Evolutionary conservation across 2,888 invertebrate species (phyloP).

Genomic region (Chalcis sispes): DNA sequence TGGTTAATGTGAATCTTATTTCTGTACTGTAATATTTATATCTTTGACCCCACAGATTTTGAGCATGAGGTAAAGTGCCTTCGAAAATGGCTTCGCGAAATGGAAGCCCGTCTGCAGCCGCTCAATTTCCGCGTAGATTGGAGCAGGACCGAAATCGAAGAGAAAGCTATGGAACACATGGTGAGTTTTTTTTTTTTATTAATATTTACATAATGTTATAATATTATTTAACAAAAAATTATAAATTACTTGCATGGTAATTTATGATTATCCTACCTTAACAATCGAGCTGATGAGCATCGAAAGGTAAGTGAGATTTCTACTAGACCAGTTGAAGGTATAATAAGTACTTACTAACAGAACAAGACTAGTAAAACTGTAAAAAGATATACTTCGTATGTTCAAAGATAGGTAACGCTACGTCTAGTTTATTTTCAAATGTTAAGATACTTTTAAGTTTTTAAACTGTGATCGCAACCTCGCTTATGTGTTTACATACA

Average conservation of each 20-base stretch:
- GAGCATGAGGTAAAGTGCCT: constrained; percentile 87
- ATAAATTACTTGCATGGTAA: background rate
- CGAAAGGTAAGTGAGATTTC: constrained; percentile 49
- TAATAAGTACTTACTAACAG: background rate
- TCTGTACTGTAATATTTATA: constrained; percentile 60
- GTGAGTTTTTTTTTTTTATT: constrained; percentile 78
- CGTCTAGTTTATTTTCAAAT: no score
- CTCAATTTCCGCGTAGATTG: constrained; percentile 84
- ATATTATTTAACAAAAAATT: background rate
- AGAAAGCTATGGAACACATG: constrained; percentile 89
- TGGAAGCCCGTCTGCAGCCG: constrained; percentile 88
- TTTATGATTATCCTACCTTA: background rate
- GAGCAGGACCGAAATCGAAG: constrained; percentile 85
- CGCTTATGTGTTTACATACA: no score
- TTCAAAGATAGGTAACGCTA: background rate
- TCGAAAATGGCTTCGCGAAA: constrained; percentile 90
- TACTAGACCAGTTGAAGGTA: constrained; percentile 32
- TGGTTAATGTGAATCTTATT: constrained; percentile 46
- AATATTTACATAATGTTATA: background rate
- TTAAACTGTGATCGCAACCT: no score
- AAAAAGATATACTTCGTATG: background rate
- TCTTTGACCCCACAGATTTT: constrained; percentile 79
- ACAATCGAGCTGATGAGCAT: background rate
- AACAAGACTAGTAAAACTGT: no score
- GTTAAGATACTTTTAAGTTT: no score